Evolutionary conservation across 2,113 vertebrate species (phyloP).

Genomic region (Rhea americana): DNA sequence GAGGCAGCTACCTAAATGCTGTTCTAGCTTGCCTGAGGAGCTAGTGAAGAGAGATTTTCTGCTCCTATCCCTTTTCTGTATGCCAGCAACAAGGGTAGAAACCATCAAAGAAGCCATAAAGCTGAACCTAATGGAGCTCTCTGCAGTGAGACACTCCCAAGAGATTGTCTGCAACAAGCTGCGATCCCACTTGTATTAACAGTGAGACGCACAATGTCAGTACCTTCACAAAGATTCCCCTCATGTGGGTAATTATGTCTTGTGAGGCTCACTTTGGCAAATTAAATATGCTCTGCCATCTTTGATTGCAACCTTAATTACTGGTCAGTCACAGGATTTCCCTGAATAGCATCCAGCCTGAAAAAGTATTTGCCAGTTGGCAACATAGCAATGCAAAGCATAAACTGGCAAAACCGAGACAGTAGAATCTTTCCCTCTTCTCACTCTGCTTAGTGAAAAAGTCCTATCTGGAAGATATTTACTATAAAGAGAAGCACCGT

Average conservation of each 20-base stretch:
- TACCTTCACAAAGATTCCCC: neutral
- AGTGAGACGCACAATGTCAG: neutral
- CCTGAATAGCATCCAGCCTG: neutral
- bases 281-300: neutral
- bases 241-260: neutral
- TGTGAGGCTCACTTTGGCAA: neutral
- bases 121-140: neutral
- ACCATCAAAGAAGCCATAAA: neutral
- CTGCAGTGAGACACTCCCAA: neutral
- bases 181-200: neutral
- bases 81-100: neutral
- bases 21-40: neutral
- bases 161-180: neutral
- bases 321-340: neutral
- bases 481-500: neutral
- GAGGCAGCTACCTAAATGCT: neutral
- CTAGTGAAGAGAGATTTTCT: neutral
- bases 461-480: neutral
- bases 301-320: neutral
- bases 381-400: neutral
- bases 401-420: neutral
- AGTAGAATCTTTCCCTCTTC: neutral
- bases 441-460: neutral
- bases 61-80: neutral
- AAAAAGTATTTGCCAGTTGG: neutral